phyloP scores from a whole-genome alignment of 2,113 vertebrate genomes.

The Mesoclemmys tuberculata region DNA sequence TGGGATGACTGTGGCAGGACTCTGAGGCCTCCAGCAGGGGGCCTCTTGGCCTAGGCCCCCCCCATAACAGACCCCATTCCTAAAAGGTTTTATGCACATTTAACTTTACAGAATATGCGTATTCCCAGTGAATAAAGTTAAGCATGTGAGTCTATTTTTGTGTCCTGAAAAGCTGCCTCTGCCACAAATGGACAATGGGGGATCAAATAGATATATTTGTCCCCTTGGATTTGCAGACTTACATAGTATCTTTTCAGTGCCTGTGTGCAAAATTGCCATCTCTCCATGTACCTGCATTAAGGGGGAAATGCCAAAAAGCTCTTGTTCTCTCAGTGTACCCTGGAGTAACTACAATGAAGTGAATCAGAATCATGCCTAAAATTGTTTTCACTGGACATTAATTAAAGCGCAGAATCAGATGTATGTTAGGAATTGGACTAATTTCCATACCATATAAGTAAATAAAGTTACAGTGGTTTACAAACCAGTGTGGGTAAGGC shows the following conservation, averaged over 20 bases:
- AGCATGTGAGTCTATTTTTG: rapidly evolving
- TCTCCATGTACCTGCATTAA: neutral
- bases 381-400: neutral
- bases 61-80: neutral
- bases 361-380: neutral
- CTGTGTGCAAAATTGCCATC: neutral
- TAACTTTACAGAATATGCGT: neutral
- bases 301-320: neutral
- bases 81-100: rapidly evolving
- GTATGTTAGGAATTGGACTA: rapidly evolving
- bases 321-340: neutral
- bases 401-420: neutral
- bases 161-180: neutral
- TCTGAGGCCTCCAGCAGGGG: no score
- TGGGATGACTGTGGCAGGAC: no score
- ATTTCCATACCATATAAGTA: neutral
- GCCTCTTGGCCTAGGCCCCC: no score
- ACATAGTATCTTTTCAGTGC: neutral
- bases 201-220: neutral
- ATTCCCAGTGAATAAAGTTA: neutral
- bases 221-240: neutral
- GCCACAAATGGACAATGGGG: neutral
- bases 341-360: rapidly evolving
- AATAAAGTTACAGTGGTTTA: neutral
- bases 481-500: neutral